Evolutionary conservation across 1,140 invertebrate genomes (phyloP).

Genomic region (Pogonus chalceus): DNA sequence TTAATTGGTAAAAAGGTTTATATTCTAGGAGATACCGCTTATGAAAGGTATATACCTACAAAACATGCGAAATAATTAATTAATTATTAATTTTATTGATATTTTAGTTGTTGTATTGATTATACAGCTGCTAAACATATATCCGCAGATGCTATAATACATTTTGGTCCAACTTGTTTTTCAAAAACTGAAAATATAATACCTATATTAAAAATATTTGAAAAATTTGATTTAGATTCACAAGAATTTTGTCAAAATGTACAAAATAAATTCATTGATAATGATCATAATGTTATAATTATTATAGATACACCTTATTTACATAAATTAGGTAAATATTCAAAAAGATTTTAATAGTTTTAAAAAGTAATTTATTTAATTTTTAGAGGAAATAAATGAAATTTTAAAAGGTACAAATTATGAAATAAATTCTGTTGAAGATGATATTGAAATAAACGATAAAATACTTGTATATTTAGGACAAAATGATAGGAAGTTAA

Average conservation of each 20-base stretch:
- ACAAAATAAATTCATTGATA: conserved; percentile 3
- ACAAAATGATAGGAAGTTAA: conserved; percentile 23
- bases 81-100: conserved; percentile 2
- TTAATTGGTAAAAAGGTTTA: conserved; percentile 52
- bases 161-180: conserved; percentile 85
- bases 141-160: conserved; percentile 73
- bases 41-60: conserved; percentile 59
- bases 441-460: conserved; percentile 11
- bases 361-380: conserved; percentile 22
- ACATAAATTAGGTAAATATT: conserved; percentile 3
- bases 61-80: conserved; percentile 6
- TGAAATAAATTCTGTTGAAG: conserved; percentile 15
- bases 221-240: conserved; percentile 46
- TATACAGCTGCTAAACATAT: conserved; percentile 82
- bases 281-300: conserved; percentile 5
- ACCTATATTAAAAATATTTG: conserved; percentile 63
- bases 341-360: conserved; percentile 30
- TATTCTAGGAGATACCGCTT: conserved; percentile 86
- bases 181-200: conserved; percentile 57
- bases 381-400: conserved; percentile 12
- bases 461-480: conserved; percentile 23
- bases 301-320: conserved; percentile 13
- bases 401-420: conserved; percentile 23
- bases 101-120: conserved; percentile 82
- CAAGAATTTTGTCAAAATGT: conserved; percentile 27